These are phyloP conservation scores for Papilio elwesi DNA, from an alignment of 2,888 invertebrate genomes.

Conservation along the genomic window DNA sequence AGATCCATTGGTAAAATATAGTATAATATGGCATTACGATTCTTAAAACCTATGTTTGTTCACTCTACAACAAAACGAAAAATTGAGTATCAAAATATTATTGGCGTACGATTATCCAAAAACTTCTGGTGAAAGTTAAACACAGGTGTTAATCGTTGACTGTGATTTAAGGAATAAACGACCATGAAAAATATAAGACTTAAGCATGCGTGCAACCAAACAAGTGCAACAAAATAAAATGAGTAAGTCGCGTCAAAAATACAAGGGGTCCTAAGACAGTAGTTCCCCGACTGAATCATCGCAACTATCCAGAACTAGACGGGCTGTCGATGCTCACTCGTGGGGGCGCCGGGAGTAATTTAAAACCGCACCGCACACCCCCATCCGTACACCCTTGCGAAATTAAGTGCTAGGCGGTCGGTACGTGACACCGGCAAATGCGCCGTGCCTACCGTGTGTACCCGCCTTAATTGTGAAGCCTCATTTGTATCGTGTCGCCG, in stretches of 20 bases:
- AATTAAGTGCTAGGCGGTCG: slow-evolving; percentile 80
- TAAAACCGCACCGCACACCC: slow-evolving; percentile 72
- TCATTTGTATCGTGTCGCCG: slow-evolving; percentile 66
- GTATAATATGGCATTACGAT: too few species aligned
- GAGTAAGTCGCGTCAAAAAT: slow-evolving; percentile 15
- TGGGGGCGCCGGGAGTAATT: slow-evolving; percentile 69
- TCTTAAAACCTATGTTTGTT: too few species aligned
- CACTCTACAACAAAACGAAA: too few species aligned
- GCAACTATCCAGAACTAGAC: slow-evolving; percentile 52
- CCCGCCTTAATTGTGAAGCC: slow-evolving; percentile 77
- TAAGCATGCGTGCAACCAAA: neutral
- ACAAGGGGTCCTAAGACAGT: slow-evolving; percentile 35
- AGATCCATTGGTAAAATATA: too few species aligned
- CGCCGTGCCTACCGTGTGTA: slow-evolving; percentile 72
- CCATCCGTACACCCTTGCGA: slow-evolving; percentile 60
- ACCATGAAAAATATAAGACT: too few species aligned
- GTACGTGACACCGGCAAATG: slow-evolving; percentile 82
- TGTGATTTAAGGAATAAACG: too few species aligned
- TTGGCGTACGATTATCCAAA: too few species aligned
- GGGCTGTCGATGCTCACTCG: slow-evolving; percentile 60
- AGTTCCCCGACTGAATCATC: slow-evolving; percentile 47
- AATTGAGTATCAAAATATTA: too few species aligned
- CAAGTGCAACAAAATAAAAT: too few species aligned
- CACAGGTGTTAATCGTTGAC: too few species aligned
- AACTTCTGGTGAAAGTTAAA: too few species aligned